phyloP scores from a whole-genome alignment of 2,797 vertebrate species.

The Momotus momota region DNA sequence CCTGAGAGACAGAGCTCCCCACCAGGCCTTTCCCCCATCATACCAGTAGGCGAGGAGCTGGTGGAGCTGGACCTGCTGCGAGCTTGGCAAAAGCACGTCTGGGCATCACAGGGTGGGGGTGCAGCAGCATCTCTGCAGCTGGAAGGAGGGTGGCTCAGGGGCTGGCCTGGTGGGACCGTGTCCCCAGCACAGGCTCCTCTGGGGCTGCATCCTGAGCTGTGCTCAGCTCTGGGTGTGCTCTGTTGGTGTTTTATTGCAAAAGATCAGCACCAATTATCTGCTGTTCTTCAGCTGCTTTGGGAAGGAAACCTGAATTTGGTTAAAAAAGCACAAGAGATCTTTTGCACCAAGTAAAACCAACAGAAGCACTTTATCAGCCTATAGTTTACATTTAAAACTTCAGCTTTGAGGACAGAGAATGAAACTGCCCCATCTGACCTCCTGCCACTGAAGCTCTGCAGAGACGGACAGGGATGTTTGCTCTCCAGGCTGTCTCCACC shows the following conservation, averaged over 20 bases:
- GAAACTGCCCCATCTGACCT: rapidly evolving
- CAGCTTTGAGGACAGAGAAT: not conserved
- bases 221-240: not conserved
- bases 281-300: not conserved
- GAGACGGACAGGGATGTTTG: not conserved
- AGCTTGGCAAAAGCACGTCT: not conserved
- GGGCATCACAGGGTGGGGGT: not conserved
- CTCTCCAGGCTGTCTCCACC: rapidly evolving
- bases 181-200: not conserved
- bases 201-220: not conserved
- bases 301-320: not conserved
- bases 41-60: not conserved
- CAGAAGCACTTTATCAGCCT: not conserved
- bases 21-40: not conserved
- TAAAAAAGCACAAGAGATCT: not conserved
- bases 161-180: not conserved
- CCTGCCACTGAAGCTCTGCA: not conserved
- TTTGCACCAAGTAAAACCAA: not conserved
- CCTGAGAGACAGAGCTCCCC: not conserved
- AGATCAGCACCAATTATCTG: not conserved
- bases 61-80: not conserved
- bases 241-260: not conserved
- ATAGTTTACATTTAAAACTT: not conserved
- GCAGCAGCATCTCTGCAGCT: not conserved
- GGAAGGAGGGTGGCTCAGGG: not conserved